A percentile compares a stretch with the other conserved stretches of the same genome.
Conservation (phyloP, 2,797 vertebrate species). For the Falco biarmicus region DNA sequence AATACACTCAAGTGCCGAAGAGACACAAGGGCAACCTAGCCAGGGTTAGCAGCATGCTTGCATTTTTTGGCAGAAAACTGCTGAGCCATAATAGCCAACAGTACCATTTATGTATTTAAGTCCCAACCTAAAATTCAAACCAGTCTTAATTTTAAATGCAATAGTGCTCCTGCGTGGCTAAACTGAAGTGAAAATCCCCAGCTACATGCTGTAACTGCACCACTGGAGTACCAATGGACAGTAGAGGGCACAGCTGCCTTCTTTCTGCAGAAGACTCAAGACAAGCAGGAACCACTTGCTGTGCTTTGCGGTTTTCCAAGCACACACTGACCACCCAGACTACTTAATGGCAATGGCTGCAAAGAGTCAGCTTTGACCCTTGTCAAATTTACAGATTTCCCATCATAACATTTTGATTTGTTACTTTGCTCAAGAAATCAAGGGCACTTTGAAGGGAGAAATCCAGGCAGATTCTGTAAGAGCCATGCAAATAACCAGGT, state of each 20-base stretch:
- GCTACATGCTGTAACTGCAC: not conserved
- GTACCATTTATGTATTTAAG: not conserved
- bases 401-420: not conserved
- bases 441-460: not conserved
- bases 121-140: not conserved
- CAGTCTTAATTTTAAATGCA: not conserved
- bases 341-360: not conserved
- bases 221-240: not conserved
- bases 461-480: not conserved
- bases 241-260: not conserved
- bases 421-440: not conserved
- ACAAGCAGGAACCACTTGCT: rapidly evolving
- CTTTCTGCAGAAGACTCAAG: not conserved
- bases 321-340: not conserved
- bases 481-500: not conserved
- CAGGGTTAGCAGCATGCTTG: not conserved
- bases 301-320: rapidly evolving
- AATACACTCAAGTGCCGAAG: not conserved
- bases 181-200: not conserved
- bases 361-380: not conserved
- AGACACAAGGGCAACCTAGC: not conserved
- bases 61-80: not conserved
- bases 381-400: not conserved
- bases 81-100: not conserved
- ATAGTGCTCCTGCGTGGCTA: not conserved